These are phyloP conservation scores for Acleris sparsana DNA, from an alignment of 2,888 invertebrate species.

Conservation along the genomic window DNA sequence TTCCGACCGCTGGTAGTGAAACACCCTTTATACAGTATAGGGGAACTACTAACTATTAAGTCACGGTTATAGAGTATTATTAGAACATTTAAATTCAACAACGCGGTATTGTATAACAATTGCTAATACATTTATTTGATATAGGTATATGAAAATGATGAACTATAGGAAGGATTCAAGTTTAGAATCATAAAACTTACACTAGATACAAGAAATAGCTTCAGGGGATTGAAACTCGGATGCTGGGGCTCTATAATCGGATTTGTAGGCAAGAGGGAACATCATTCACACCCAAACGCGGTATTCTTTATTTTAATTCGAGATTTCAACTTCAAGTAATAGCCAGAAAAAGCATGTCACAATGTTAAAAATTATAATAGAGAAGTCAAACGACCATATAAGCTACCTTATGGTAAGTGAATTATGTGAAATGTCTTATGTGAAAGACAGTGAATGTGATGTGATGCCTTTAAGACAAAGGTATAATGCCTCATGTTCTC, in stretches of 20 bases:
- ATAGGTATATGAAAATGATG: conserved; percentile 36
- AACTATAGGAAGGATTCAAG: conserved; percentile 67
- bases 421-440: too few relatives aligned
- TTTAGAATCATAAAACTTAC: conserved; percentile 70
- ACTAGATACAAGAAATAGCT: conserved; percentile 60
- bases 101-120: conserved; percentile 49
- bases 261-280: background rate
- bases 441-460: too few relatives aligned
- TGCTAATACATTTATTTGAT: conserved; percentile 33
- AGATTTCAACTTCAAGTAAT: too few relatives aligned
- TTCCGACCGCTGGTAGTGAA: conserved; percentile 9
- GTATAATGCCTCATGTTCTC: too few relatives aligned
- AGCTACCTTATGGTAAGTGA: too few relatives aligned
- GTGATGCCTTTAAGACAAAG: too few relatives aligned
- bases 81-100: conserved; percentile 55
- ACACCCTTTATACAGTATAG: conserved; percentile 35
- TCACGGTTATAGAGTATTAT: conserved; percentile 47
- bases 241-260: conserved; percentile 2
- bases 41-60: conserved; percentile 36
- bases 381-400: too few relatives aligned
- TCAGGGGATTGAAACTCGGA: conserved; percentile 17
- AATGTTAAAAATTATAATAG: too few relatives aligned
- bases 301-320: too few relatives aligned
- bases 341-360: too few relatives aligned
- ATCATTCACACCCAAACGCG: too few relatives aligned